Percentiles rank a stretch among this genome's conserved stretches.
phyloP scores from a whole-genome alignment of 2,888 invertebrate genomes.

The Dermolepida albohirtum region DNA sequence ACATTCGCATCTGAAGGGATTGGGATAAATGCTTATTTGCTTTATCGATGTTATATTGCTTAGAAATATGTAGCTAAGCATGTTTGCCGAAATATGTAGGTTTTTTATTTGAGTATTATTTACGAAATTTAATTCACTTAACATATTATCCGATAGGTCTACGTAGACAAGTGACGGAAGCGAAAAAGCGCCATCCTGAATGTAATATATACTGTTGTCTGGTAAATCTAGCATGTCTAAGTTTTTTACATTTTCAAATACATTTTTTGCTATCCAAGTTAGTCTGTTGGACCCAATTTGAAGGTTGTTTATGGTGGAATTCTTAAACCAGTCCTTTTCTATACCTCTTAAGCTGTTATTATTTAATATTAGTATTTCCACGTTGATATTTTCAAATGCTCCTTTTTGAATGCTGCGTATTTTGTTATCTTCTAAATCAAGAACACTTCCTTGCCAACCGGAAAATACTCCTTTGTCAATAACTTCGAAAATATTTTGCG shows the following conservation, averaged over 20 bases:
- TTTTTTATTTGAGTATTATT: constrained; percentile 7
- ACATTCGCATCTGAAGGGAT: constrained; percentile 35
- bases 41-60: constrained; percentile 8
- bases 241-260: constrained; percentile 18
- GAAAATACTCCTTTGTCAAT: constrained; percentile 17
- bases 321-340: constrained; percentile 23
- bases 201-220: constrained; percentile 16
- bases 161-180: neutral
- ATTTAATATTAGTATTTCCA: constrained; percentile 22
- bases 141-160: constrained; percentile 21
- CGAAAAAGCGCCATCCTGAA: constrained; percentile 25
- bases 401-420: neutral
- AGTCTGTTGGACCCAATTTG: constrained; percentile 20
- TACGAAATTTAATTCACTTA: constrained; percentile 28
- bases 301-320: constrained; percentile 22
- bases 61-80: constrained; percentile 29
- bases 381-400: constrained; percentile 27
- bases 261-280: constrained; percentile 7
- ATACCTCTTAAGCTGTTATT: constrained; percentile 26
- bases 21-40: constrained; percentile 29
- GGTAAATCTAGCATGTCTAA: constrained; percentile 17
- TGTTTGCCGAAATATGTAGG: constrained; percentile 27
- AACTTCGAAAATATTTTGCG: neutral
- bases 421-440: constrained; percentile 23
- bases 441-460: neutral